Percentiles rank a stretch among this genome's conserved stretches.
These are phyloP conservation scores for Raja brachyura DNA, from an alignment of 2,113 vertebrate species.

Conservation along the genomic window DNA sequence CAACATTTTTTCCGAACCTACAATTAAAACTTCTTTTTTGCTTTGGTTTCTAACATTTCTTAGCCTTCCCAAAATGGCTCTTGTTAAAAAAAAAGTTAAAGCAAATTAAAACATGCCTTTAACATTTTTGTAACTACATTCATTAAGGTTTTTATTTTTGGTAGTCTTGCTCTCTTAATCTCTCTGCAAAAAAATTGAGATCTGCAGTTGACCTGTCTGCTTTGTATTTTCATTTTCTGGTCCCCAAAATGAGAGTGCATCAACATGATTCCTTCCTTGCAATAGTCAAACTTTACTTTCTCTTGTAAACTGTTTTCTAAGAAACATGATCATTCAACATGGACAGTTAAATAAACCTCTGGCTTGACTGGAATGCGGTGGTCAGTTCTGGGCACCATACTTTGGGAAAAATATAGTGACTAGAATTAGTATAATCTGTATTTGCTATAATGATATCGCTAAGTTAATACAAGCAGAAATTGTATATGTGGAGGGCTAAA, in stretches of 20 bases:
- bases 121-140: not conserved
- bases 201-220: not conserved
- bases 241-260: not conserved
- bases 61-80: not conserved
- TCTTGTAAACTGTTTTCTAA: not conserved
- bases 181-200: not conserved
- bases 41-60: not conserved
- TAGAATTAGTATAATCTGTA: not conserved
- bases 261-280: not conserved
- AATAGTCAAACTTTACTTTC: not conserved
- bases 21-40: too few relatives aligned
- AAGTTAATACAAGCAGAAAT: not conserved
- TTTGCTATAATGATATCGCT: too few relatives aligned
- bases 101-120: not conserved
- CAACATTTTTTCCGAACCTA: not conserved
- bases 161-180: not conserved
- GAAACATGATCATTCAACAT: not conserved
- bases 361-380: not conserved
- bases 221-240: not conserved
- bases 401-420: not conserved
- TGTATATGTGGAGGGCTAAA: too few relatives aligned
- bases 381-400: not conserved
- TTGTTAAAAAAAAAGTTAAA: too few relatives aligned
- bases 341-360: not conserved
- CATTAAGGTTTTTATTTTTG: not conserved